These are phyloP conservation scores for Theropithecus gelada DNA, from an alignment of 2,113 vertebrate species.

Conservation along the genomic window DNA sequence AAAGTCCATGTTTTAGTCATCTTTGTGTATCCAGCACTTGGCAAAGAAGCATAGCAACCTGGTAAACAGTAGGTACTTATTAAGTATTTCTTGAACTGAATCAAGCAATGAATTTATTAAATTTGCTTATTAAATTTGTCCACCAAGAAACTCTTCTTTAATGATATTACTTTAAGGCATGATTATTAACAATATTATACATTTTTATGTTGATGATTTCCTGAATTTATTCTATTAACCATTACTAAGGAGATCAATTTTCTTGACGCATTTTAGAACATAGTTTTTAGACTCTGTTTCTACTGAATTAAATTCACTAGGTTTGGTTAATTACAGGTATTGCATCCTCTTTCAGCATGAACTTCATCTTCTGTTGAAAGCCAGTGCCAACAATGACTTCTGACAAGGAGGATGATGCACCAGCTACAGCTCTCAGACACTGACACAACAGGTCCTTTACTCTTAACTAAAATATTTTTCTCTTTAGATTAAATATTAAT, in stretches of 20 bases:
- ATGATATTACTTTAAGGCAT: not conserved
- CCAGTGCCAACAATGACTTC: not conserved
- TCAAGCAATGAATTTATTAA: not conserved
- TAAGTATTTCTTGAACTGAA: not conserved
- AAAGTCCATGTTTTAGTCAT: not conserved
- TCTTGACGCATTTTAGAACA: not conserved
- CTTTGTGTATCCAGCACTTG: not conserved
- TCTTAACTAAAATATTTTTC: not conserved
- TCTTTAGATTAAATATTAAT: not conserved
- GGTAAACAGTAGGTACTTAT: not conserved
- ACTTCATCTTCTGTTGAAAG: not conserved
- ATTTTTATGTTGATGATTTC: not conserved
- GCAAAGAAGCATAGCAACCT: not conserved
- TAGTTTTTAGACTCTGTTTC: not conserved
- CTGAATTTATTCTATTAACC: not conserved
- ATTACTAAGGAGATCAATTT: not conserved
- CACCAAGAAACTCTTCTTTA: not conserved
- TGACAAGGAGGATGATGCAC: not conserved
- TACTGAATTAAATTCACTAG: not conserved
- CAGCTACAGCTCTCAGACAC: not conserved
- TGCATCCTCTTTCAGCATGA: not conserved
- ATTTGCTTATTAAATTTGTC: not conserved
- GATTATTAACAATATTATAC: not conserved
- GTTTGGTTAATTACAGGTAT: not conserved
- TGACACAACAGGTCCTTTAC: not conserved